These are phyloP conservation scores for Neuroterus valhalla DNA, from an alignment of 1,140 invertebrate species.

Conservation along the genomic window DNA sequence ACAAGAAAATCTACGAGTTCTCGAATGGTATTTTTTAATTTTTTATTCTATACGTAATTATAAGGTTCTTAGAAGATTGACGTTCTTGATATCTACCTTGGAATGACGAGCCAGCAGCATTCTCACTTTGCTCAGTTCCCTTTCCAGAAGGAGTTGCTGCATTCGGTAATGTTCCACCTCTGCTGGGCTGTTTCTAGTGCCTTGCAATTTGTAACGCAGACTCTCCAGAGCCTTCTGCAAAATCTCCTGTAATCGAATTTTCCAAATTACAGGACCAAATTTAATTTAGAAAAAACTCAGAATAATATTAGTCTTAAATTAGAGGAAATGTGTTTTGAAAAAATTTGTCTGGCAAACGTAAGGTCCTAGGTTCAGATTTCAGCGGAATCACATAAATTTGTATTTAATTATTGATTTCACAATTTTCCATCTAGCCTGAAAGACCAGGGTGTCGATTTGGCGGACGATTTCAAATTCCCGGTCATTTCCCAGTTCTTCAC, in stretches of 20 bases:
- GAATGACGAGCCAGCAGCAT: conserved; percentile 91
- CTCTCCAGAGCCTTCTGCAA: conserved; percentile 85
- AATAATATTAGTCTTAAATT: no score
- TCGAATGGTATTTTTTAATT: background rate
- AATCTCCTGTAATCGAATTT: conserved; percentile 77
- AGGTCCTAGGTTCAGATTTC: no score
- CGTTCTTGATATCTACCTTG: conserved; percentile 78
- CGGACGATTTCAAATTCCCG: no score
- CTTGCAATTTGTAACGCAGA: conserved; percentile 80
- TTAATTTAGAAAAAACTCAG: background rate
- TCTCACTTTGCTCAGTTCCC: conserved; percentile 88
- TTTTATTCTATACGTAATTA: background rate
- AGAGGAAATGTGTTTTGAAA: no score
- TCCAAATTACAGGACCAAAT: background rate
- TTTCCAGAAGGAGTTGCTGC: conserved; percentile 85
- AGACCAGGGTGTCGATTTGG: no score
- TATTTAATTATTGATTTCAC: no score
- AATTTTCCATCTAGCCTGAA: no score
- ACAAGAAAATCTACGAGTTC: no score
- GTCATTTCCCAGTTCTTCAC: no score
- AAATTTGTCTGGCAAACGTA: no score
- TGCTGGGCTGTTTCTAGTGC: conserved; percentile 77
- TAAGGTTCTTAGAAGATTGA: background rate
- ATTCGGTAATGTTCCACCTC: conserved; percentile 82
- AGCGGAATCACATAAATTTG: no score